A percentile compares a stretch with the other conserved stretches of the same genome.
Conservation (phyloP, 2,797 vertebrate genomes). For the Agapornis canus region DNA sequence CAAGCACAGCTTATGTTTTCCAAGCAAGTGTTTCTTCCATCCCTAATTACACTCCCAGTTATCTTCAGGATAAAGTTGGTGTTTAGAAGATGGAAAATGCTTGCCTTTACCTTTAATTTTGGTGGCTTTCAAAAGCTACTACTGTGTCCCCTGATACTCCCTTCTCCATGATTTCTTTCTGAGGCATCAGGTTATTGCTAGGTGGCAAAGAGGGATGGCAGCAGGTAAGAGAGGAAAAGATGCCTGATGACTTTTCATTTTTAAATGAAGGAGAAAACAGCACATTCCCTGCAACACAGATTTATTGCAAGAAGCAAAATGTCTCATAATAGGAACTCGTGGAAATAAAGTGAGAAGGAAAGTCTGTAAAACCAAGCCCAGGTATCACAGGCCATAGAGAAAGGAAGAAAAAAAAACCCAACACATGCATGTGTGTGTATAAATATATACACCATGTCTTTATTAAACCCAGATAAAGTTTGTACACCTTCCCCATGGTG, state of each 20-base stretch:
- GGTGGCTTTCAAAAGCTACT: neutral
- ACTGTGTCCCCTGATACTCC: rapidly evolving
- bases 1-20: neutral
- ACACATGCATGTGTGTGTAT: neutral
- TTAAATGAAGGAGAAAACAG: neutral
- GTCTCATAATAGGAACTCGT: neutral
- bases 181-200: neutral
- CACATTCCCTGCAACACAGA: neutral
- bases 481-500: slow-evolving; percentile 42
- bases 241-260: neutral
- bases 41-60: neutral
- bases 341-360: neutral
- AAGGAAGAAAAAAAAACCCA: neutral
- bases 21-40: neutral
- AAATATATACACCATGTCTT: slow-evolving; percentile 46
- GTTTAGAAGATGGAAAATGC: neutral
- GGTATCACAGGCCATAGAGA: neutral
- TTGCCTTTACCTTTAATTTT: neutral
- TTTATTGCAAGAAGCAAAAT: neutral
- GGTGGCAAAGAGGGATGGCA: neutral
- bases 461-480: slow-evolving; percentile 55
- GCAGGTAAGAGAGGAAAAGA: neutral
- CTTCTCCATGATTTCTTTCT: neutral
- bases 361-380: neutral
- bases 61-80: neutral